A percentile compares a stretch with the other conserved stretches of the same genome.
Conservation (phyloP, 1,140 invertebrate genomes). For the Brachionus rotundiformis region DNA sequence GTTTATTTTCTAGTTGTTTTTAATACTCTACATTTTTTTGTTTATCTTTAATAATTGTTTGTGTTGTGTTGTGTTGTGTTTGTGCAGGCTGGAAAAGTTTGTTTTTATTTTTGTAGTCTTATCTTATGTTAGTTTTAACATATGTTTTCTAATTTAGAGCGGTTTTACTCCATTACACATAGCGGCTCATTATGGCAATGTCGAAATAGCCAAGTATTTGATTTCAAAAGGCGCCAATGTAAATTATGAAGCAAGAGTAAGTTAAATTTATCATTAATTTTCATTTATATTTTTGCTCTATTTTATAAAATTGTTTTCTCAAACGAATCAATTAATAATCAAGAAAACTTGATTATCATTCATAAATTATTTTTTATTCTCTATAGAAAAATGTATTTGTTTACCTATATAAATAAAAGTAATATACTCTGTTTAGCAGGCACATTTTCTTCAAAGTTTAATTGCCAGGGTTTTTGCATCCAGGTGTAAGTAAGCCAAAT, state of each 20-base stretch:
- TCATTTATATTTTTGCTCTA: neutral
- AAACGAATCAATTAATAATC: too few relatives aligned
- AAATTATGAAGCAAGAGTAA: slow-evolving; percentile 90
- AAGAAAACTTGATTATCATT: too few relatives aligned
- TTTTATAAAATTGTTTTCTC: too few relatives aligned
- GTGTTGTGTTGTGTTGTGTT: slow-evolving; percentile 36
- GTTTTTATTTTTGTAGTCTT: slow-evolving; percentile 47
- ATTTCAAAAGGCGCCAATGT: slow-evolving; percentile 94
- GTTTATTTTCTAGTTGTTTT: slow-evolving; percentile 13
- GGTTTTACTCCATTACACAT: slow-evolving; percentile 98
- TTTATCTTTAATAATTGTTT: neutral
- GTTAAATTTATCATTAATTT: slow-evolving; percentile 15
- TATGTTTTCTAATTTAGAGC: slow-evolving; percentile 67
- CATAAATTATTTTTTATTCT: too few relatives aligned
- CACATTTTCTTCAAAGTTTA: too few relatives aligned
- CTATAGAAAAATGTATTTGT: too few relatives aligned
- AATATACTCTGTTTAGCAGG: too few relatives aligned
- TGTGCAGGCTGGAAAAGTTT: slow-evolving; percentile 49
- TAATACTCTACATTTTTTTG: neutral
- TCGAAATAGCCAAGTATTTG: slow-evolving; percentile 86
- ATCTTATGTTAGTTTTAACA: slow-evolving; percentile 14
- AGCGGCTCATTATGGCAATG: slow-evolving; percentile 97
- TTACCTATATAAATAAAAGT: too few relatives aligned
- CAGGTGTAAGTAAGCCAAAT: too few relatives aligned
- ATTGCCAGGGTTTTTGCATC: too few relatives aligned